Conservation (phyloP, 2,113 vertebrate species). For the Vidua chalybeata region DNA sequence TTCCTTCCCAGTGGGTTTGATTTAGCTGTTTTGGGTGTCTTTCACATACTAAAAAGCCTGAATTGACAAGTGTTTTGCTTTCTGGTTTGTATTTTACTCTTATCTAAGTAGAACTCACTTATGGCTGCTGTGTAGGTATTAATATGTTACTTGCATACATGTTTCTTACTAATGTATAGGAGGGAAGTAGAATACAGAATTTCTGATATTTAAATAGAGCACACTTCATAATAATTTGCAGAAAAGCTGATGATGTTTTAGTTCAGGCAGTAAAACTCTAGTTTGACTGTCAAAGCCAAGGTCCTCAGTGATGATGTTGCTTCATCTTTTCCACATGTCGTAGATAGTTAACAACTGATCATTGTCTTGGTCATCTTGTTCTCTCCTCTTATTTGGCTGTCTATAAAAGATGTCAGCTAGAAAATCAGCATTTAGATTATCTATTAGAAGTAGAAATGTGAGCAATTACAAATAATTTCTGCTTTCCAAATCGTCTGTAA, state of each 20-base stretch:
- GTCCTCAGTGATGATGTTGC: not conserved
- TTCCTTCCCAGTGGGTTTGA: not conserved
- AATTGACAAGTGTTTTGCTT: not conserved
- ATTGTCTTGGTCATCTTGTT: not conserved
- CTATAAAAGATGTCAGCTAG: not conserved
- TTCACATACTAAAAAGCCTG: not conserved
- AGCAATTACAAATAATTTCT: not conserved
- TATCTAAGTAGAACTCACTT: not conserved
- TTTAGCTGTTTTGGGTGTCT: not conserved
- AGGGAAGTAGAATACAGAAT: not conserved
- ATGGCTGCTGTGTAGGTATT: not conserved
- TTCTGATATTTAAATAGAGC: not conserved
- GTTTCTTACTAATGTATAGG: not conserved
- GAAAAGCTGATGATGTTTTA: not conserved
- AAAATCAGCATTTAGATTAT: not conserved
- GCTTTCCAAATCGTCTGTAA: not conserved
- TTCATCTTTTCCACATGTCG: accelerated
- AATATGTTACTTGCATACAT: not conserved
- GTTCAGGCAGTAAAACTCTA: not conserved
- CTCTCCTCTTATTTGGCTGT: not conserved
- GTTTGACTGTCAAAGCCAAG: not conserved
- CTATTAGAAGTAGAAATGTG: not conserved
- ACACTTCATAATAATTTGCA: not conserved
- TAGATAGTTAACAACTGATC: not conserved
- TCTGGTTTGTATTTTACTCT: not conserved